Percentiles rank a stretch among this genome's conserved stretches.
phyloP scores from a whole-genome alignment of 2,113 vertebrate species.

The Misgurnus mizolepis region DNA sequence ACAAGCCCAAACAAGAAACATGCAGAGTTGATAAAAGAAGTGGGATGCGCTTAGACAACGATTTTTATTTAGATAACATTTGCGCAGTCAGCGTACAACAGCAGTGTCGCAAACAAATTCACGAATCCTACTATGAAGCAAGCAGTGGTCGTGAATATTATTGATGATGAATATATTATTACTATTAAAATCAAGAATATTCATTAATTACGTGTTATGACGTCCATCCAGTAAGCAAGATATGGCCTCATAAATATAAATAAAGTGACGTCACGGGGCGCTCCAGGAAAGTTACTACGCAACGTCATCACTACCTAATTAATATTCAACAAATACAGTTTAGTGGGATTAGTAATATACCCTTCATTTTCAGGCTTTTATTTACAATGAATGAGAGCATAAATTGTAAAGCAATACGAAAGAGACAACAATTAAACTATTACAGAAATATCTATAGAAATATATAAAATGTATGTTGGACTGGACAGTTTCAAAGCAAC shows the following conservation, averaged over 20 bases:
- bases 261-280: not conserved
- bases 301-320: slow-evolving; percentile 18
- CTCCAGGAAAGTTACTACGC: slow-evolving; percentile 29
- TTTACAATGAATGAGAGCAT: not conserved
- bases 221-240: not conserved
- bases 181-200: too few species aligned
- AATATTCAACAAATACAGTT: not conserved
- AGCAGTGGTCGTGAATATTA: not conserved
- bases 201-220: not conserved
- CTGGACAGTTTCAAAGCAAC: too few species aligned
- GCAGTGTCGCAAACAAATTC: not conserved
- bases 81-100: not conserved
- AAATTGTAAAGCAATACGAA: not conserved
- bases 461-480: too few species aligned
- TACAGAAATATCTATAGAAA: too few species aligned
- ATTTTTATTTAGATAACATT: slow-evolving; percentile 27
- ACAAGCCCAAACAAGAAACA: slow-evolving; percentile 4
- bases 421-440: too few species aligned
- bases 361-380: not conserved
- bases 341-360: not conserved
- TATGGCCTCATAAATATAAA: not conserved
- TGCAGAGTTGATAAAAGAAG: slow-evolving; percentile 3
- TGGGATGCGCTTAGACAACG: slow-evolving; percentile 18
- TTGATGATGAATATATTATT: too few species aligned
- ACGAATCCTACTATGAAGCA: not conserved